phyloP scores from a whole-genome alignment of 1,140 invertebrate species.

The Penaeus japonicus region DNA sequence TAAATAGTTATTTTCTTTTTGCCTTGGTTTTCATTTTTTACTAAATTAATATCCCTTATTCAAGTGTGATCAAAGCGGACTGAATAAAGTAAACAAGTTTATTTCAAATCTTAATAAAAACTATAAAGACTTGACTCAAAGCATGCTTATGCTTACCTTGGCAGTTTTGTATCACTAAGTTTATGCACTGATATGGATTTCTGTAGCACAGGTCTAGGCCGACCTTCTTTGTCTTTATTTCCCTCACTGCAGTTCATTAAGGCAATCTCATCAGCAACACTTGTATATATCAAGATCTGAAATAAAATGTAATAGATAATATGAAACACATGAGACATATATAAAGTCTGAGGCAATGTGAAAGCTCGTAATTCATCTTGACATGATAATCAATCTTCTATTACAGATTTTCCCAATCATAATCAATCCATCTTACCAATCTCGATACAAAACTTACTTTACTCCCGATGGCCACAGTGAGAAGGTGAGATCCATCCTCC shows the following conservation, averaged over 20 bases:
- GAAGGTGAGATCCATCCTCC: constrained; percentile 96
- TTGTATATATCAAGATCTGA: constrained; percentile 80
- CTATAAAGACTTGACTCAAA: neutral
- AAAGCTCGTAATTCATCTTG: neutral
- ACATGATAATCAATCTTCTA: neutral
- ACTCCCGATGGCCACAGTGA: constrained; percentile 95
- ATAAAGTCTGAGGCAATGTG: neutral
- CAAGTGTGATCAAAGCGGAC: too few relatives aligned
- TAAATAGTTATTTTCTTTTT: neutral
- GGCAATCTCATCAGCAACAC: constrained; percentile 84
- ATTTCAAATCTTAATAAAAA: too few relatives aligned
- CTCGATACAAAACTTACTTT: constrained; percentile 68
- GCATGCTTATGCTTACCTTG: constrained; percentile 7
- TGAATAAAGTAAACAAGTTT: too few relatives aligned
- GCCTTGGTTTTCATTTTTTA: neutral
- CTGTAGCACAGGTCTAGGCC: constrained; percentile 81
- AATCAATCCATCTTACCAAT: neutral
- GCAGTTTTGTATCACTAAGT: constrained; percentile 37
- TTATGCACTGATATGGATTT: constrained; percentile 70
- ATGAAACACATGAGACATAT: neutral
- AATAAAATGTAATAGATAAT: neutral
- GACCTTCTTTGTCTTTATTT: constrained; percentile 82
- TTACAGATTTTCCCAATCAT: neutral
- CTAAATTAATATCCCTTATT: too few relatives aligned
- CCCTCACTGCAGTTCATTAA: constrained; percentile 87